These are phyloP conservation scores for Polypedilum vanderplanki DNA, from an alignment of 1,140 invertebrate genomes.

Conservation along the genomic window DNA sequence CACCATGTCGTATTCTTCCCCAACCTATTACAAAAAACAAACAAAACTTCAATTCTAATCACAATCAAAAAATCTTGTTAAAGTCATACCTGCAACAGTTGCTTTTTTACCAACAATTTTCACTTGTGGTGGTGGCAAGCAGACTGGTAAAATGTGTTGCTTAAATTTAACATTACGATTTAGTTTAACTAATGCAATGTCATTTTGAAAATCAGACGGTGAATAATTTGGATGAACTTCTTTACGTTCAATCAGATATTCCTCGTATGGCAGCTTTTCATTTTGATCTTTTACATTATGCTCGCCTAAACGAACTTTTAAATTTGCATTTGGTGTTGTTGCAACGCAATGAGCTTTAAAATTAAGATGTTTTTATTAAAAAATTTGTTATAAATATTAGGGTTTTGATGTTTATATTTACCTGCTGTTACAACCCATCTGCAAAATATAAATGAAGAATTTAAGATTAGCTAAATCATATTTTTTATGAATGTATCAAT, in stretches of 20 bases:
- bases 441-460: not conserved
- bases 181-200: constrained; percentile 77
- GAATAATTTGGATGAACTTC: constrained; percentile 86
- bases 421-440: constrained; percentile 77
- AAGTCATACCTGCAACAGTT: constrained; percentile 61
- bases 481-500: too few species aligned
- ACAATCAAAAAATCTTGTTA: not conserved
- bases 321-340: constrained; percentile 73
- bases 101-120: constrained; percentile 75
- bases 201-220: constrained; percentile 80
- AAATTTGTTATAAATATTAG: not conserved
- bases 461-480: too few species aligned
- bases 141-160: constrained; percentile 82
- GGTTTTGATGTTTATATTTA: not conserved
- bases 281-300: constrained; percentile 81
- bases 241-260: constrained; percentile 79
- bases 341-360: constrained; percentile 72
- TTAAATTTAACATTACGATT: constrained; percentile 72
- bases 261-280: constrained; percentile 77
- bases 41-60: not conserved
- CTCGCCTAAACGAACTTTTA: constrained; percentile 81
- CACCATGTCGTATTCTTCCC: constrained; percentile 78
- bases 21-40: constrained; percentile 49
- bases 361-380: not conserved
- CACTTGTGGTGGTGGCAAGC: constrained; percentile 63